phyloP scores from a whole-genome alignment of 2,888 invertebrate genomes.

The Aspidiotus destructor region DNA sequence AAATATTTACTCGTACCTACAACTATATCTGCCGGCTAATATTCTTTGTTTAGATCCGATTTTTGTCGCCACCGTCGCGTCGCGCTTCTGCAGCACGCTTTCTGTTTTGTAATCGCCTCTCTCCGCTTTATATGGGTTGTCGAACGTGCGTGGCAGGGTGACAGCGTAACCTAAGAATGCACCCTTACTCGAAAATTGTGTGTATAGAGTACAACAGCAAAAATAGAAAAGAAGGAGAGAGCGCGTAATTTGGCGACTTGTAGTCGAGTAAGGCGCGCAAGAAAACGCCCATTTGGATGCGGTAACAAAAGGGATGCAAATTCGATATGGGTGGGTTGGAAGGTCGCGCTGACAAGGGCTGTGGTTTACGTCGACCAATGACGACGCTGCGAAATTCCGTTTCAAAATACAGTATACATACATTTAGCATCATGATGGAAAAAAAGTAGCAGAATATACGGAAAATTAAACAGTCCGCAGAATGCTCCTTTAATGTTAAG shows the following conservation, averaged over 20 bases:
- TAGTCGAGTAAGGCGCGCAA: conserved; percentile 20
- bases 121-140: neutral
- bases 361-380: conserved; percentile 23
- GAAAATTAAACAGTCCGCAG: no score
- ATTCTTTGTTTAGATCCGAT: neutral
- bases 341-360: conserved; percentile 20
- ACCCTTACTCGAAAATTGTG: conserved; percentile 17
- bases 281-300: conserved; percentile 25
- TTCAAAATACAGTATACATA: no score
- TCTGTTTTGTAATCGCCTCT: neutral
- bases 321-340: conserved; percentile 26
- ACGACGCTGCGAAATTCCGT: neutral
- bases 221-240: conserved; percentile 16
- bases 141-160: neutral
- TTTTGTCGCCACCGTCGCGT: no score
- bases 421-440: no score
- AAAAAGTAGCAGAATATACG: no score
- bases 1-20: neutral
- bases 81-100: neutral
- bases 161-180: neutral
- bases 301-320: conserved; percentile 21
- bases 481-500: no score
- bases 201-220: conserved; percentile 25
- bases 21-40: neutral
- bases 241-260: conserved; percentile 25